A percentile compares a stretch with the other conserved stretches of the same genome.
phyloP scores from a whole-genome alignment of 2,113 vertebrate genomes.

The Bubo scandiacus region DNA sequence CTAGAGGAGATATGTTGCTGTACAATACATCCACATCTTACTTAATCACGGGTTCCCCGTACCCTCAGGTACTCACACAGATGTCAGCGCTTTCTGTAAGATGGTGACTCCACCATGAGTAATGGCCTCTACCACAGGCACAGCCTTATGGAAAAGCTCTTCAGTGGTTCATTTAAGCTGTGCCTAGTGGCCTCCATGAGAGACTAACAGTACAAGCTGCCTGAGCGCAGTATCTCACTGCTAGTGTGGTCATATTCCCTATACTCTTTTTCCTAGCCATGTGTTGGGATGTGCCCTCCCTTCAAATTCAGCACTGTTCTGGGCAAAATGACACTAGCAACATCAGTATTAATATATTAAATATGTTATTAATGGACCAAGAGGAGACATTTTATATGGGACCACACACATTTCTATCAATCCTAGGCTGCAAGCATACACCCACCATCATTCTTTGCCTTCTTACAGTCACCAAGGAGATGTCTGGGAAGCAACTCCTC shows the following conservation, averaged over 20 bases:
- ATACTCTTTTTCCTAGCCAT: not conserved
- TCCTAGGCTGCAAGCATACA: not conserved
- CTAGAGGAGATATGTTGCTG: slow-evolving; percentile 16
- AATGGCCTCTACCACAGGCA: slow-evolving; percentile 41
- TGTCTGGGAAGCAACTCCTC: not conserved
- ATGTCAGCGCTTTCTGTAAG: not conserved
- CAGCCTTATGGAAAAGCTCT: slow-evolving; percentile 24
- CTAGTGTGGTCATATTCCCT: not conserved
- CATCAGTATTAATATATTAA: not conserved
- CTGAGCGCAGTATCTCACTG: not conserved
- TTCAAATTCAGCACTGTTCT: not conserved
- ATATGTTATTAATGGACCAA: not conserved
- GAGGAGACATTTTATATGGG: not conserved
- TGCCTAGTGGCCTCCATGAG: not conserved
- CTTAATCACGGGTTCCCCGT: slow-evolving; percentile 16
- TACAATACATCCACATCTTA: slow-evolving; percentile 36
- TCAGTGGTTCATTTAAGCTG: slow-evolving; percentile 18
- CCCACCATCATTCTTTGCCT: not conserved
- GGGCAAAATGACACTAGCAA: not conserved
- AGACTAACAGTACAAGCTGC: not conserved
- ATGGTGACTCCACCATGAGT: slow-evolving; percentile 34
- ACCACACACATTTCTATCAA: not conserved
- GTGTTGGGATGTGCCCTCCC: not conserved
- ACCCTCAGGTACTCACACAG: slow-evolving; percentile 55
- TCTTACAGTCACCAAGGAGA: not conserved